Base-by-base conservation (phyloP, 2,888 invertebrate genomes). In the Lissocephala sabroskyi region DNA sequence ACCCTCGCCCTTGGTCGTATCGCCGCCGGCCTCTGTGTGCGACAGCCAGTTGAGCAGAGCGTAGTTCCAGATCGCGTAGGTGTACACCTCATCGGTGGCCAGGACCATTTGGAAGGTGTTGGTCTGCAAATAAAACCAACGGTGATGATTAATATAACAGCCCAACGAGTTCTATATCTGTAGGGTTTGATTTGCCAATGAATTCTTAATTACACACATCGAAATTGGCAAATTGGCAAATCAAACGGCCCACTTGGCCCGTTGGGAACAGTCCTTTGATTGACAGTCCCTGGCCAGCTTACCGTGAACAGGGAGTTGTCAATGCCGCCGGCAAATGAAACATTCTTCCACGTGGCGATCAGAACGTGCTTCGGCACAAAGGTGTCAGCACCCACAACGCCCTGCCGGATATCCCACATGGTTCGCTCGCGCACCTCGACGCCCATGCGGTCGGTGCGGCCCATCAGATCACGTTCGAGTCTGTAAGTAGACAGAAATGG, bases 31-130 rank as follows among this genome's bases (percentile, higher is more conserved):
- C 82, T 95, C 95, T 0, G 96, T 95, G 74, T 95, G 94, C 9
- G 92, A 90, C 9, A 93, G 93, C 96, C 97, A 98, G 73, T 91
- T 92, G 52, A 98, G 89, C 60, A 93, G 90, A 44, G 91, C 89
- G 82, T 98, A 99, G 86, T 98, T 98, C 84, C 95, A 96, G 45
- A 99, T 95, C 1, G 92, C 95, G 81, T 97, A 99, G 0, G 97
- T 96, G 78, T 93, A 92, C 2, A 95, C 94, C 86, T 96, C 97
- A 81, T 97, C 96, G 0, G 97, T 96, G 0, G 94, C 95, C 44
- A 98, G 82, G 2, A 97, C 90, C 88, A 95, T 87, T 90, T 99
- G 98, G 87, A 97, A 98, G 0, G 97, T 96, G 82, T 98, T 98
- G 1, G 96, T 95, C 92, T 94, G 86, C 4, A 49, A 13, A n/a